Conservation (phyloP, 2,888 invertebrate species). For the Pandemis cinnamomeana region DNA sequence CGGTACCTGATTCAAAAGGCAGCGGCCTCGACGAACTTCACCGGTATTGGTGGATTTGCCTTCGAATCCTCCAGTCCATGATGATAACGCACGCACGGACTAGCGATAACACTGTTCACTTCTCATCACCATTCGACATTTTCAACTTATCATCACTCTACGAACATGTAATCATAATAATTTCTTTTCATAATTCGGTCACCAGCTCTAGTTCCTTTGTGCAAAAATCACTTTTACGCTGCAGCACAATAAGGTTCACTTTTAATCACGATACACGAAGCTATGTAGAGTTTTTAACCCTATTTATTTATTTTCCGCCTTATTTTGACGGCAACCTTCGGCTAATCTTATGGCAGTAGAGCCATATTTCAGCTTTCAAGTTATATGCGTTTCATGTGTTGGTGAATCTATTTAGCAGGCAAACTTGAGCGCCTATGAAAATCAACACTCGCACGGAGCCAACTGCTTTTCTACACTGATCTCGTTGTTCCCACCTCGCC, state of each 20-base stretch:
- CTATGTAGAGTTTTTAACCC: constrained; percentile 71
- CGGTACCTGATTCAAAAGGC: constrained; percentile 82
- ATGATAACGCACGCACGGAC: constrained; percentile 54
- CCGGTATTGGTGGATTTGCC: constrained; percentile 65
- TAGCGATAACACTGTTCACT: constrained; percentile 52
- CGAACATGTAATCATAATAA: constrained; percentile 59
- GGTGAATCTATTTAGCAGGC: background rate
- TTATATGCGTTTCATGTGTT: background rate
- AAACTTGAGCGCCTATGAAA: constrained; percentile 17
- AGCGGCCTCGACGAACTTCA: constrained; percentile 78
- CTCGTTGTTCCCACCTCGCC: constrained; percentile 77
- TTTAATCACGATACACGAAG: constrained; percentile 57
- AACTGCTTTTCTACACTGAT: constrained; percentile 73
- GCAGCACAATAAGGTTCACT: constrained; percentile 63
- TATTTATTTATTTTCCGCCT: constrained; percentile 81
- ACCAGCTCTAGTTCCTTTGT: constrained; percentile 50
- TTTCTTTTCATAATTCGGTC: constrained; percentile 65
- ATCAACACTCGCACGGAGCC: constrained; percentile 59
- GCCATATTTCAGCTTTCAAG: constrained; percentile 49
- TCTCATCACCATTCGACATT: constrained; percentile 63
- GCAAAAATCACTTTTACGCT: constrained; percentile 61
- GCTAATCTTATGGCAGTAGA: constrained; percentile 50
- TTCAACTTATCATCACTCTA: constrained; percentile 41
- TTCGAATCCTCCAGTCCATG: constrained; percentile 76
- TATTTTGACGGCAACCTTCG: constrained; percentile 74